Evolutionary conservation across 2,888 invertebrate species (phyloP).

Genomic region (Fabriciana adippe): DNA sequence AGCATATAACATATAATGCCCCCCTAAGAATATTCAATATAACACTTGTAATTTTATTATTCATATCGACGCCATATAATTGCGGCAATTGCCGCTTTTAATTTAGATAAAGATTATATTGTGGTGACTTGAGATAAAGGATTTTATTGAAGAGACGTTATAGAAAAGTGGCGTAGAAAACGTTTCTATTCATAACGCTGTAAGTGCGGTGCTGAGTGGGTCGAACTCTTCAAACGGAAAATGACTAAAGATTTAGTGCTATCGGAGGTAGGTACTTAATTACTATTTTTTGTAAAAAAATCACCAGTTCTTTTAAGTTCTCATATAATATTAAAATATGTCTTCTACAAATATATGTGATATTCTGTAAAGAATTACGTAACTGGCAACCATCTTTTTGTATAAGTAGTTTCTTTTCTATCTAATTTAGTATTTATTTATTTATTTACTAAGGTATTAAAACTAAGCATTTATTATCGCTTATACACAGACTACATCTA

Average conservation of each 20-base stretch:
- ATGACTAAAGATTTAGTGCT: constrained; percentile 60
- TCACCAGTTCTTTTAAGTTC: too few species aligned
- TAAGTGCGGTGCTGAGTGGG: constrained; percentile 51
- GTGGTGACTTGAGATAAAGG: constrained; percentile 68
- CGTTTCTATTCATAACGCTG: constrained; percentile 54
- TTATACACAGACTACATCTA: too few species aligned
- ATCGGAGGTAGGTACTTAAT: constrained; percentile 55
- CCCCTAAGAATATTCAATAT: constrained; percentile 45
- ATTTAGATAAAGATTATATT: constrained; percentile 74
- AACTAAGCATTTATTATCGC: too few species aligned
- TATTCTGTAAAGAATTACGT: too few species aligned
- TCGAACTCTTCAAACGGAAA: constrained; percentile 41
- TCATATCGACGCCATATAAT: constrained; percentile 50
- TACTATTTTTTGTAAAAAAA: too few species aligned
- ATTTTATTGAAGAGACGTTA: constrained; percentile 62
- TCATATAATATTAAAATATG: too few species aligned
- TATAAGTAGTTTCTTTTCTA: too few species aligned
- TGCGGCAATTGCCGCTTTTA: constrained; percentile 58
- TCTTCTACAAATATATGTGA: too few species aligned
- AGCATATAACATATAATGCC: constrained; percentile 23
- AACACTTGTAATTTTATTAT: constrained; percentile 58
- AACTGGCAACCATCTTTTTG: too few species aligned
- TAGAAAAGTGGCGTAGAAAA: constrained; percentile 61
- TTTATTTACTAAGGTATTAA: too few species aligned
- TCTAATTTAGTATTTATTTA: too few species aligned